phyloP scores from a whole-genome alignment of 2,888 invertebrate genomes.

The Hypsopygia costalis region DNA sequence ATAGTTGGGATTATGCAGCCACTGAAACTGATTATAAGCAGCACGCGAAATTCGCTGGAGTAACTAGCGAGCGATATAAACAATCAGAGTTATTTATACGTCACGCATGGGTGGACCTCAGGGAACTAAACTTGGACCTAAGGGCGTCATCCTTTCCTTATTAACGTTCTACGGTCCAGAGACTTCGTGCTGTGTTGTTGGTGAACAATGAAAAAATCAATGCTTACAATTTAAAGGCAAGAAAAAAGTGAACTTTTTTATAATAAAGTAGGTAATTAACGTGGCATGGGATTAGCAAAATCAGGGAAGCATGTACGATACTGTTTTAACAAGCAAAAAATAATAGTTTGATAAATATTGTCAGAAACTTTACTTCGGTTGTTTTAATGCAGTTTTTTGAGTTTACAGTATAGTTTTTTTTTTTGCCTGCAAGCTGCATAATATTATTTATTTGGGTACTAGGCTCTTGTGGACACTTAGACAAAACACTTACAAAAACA shows the following conservation, averaged over 20 bases:
- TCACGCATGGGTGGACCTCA: constrained; percentile 38
- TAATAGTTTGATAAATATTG: no score
- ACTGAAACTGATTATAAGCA: constrained; percentile 11
- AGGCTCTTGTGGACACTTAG: no score
- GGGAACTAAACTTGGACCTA: constrained; percentile 46
- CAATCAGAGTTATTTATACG: constrained; percentile 24
- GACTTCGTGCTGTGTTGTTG: constrained; percentile 29
- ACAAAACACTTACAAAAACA: no score
- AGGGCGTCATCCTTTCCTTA: constrained; percentile 56
- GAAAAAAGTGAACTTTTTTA: background rate
- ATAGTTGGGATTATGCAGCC: constrained; percentile 15
- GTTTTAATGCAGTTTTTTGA: no score
- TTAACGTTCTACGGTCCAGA: constrained; percentile 48
- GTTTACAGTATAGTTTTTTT: no score
- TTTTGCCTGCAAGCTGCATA: no score
- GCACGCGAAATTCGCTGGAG: constrained; percentile 13
- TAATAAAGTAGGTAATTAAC: background rate
- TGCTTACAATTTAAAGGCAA: constrained; percentile 17
- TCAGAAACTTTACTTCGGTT: no score
- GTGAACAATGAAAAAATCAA: constrained; percentile 25
- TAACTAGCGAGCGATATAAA: constrained; percentile 12
- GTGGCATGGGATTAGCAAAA: background rate
- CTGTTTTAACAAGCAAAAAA: background rate
- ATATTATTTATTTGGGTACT: no score
- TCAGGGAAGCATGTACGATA: background rate